phyloP scores from a whole-genome alignment of 2,888 invertebrate species.

The Acronicta aceris region DNA sequence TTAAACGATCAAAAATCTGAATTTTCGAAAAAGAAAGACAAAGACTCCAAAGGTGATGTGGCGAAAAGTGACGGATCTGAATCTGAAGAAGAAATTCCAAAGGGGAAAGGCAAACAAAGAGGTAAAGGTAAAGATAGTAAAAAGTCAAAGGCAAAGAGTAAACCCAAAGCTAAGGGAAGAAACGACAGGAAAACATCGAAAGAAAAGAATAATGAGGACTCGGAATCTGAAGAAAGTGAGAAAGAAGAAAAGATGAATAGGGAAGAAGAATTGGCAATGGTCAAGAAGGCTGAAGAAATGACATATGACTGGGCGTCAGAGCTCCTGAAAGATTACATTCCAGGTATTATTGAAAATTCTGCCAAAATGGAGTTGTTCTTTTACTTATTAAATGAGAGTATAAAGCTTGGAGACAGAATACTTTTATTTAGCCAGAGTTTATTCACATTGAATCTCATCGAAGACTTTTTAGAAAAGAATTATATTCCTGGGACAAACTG shows the following conservation, averaged over 20 bases:
- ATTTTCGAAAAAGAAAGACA: conserved; percentile 60
- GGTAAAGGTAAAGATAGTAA: conserved; percentile 74
- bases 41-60: conserved; percentile 61
- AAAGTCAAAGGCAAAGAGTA: conserved; percentile 76
- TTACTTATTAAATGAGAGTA: conserved; percentile 96
- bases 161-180: conserved; percentile 80
- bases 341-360: conserved; percentile 97
- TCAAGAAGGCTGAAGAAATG: conserved; percentile 94
- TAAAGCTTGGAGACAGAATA: conserved; percentile 96
- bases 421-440: conserved; percentile 98
- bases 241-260: conserved; percentile 90
- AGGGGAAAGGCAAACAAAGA: conserved; percentile 71
- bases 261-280: conserved; percentile 87
- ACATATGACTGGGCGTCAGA: conserved; percentile 97
- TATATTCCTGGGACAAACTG: conserved; percentile 91
- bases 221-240: conserved; percentile 87
- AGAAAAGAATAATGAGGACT: conserved; percentile 88
- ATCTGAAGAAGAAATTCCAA: conserved; percentile 74
- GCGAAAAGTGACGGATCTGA: conserved; percentile 73
- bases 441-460: conserved; percentile 97
- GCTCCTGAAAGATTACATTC: conserved; percentile 94
- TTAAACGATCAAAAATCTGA: conserved; percentile 60
- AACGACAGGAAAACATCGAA: conserved; percentile 85
- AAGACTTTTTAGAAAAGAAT: conserved; percentile 95
- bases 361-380: conserved; percentile 98